Base-by-base conservation (phyloP, 1,140 invertebrate species). In the Ceratina calcarata region DNA sequence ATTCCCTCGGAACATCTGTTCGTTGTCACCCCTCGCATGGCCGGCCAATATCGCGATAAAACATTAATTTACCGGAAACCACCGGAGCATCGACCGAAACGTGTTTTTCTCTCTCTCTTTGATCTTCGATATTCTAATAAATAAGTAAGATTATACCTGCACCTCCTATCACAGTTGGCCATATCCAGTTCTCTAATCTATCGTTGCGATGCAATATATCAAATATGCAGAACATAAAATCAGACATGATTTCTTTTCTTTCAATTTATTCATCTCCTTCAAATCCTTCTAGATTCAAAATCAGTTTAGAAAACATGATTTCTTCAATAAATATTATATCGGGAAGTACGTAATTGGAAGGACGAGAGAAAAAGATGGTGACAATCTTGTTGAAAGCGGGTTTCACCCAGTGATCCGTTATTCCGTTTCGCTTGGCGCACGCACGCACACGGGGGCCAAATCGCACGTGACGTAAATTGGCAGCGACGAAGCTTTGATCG, bases 381-480 rank as follows among this genome's bases (percentile, higher is more conserved):
- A 45, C 72, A 82, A 51, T 45, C 37, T 45, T 10, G 37, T 45
- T 45, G 58, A 16, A 22, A 68, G 65, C 66, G 49, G 67, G 83
- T 80, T 75, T 87, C 71, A 70, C 57, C 58, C 20, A 60, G 18
- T 67, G 82, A 71, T 58, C 72, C 62, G 84, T 71, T 84, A 84
- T 83, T 86, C 74, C 67, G 67, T 86, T 83, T 80, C 73, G 61
- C 81, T 57, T 24, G 82, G 78, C 15, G 37, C n/a, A 15, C 4
- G 16, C 24, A 27, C 15, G 13, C n/a, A 68, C 76, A 55, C 68
- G 82, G 37, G 37, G 37, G 58, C 61, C 83, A 84, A 84, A 84
- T 83, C 77, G 79, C 61, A 80, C 71, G 82, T 84, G 83, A 84
- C 82, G 81, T 37, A 79, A 83, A 84, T 84, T 80, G 81, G 66